Conservation (phyloP, 2,113 vertebrate genomes). For the Orcinus orca region DNA sequence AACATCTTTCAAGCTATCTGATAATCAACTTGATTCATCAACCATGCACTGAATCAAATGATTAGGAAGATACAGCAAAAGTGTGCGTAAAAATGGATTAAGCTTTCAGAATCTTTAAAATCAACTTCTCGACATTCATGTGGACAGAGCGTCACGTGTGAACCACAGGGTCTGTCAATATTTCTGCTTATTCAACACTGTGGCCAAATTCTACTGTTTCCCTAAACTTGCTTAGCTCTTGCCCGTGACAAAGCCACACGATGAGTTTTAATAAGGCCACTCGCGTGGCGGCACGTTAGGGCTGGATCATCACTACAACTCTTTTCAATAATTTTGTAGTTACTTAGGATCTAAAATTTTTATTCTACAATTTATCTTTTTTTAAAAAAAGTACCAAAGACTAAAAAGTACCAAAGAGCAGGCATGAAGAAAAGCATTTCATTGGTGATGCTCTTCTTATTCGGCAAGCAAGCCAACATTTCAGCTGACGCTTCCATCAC, state of each 20-base stretch:
- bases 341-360: conserved; percentile 56
- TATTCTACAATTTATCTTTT: conserved; percentile 43
- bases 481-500: neutral
- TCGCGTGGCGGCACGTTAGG: neutral
- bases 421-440: conserved; percentile 15
- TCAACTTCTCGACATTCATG: conserved; percentile 27
- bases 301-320: neutral
- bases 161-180: neutral
- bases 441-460: neutral
- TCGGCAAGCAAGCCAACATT: neutral
- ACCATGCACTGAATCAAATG: conserved; percentile 76
- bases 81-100: conserved; percentile 36
- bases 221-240: neutral
- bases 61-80: conserved; percentile 65
- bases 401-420: conserved; percentile 50
- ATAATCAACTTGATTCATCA: conserved; percentile 65
- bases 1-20: conserved; percentile 58
- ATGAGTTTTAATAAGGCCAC: conserved; percentile 63
- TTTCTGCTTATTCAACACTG: neutral
- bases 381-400: conserved; percentile 41
- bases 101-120: conserved; percentile 53
- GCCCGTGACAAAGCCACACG: neutral
- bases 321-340: conserved; percentile 10
- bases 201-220: conserved; percentile 37
- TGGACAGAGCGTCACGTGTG: neutral